These are phyloP conservation scores for Erynnis tages DNA, from an alignment of 2,888 invertebrate species.

Conservation along the genomic window DNA sequence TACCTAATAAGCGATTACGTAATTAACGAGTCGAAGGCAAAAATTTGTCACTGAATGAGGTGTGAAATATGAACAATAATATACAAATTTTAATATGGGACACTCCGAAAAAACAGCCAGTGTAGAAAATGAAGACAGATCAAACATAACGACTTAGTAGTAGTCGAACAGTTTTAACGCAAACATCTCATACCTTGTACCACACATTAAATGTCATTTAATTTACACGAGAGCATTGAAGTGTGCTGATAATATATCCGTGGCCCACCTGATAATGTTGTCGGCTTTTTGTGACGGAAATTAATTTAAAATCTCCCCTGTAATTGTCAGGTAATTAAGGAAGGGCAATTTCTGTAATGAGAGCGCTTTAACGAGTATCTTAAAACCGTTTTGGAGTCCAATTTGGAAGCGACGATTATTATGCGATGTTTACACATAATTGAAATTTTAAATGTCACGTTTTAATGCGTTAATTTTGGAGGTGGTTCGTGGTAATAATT, in stretches of 20 bases:
- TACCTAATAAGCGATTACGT: too few species aligned
- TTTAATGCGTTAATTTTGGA: background rate
- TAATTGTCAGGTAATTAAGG: conserved; percentile 65
- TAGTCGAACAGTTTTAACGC: too few species aligned
- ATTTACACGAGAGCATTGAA: conserved; percentile 71
- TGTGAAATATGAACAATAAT: too few species aligned
- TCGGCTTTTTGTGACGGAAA: conserved; percentile 53
- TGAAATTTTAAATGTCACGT: background rate
- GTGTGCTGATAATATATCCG: conserved; percentile 68
- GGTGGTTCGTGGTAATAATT: background rate
- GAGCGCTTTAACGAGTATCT: conserved; percentile 10
- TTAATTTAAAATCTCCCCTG: conserved; percentile 67
- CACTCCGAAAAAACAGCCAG: too few species aligned
- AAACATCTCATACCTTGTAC: conserved; percentile 37
- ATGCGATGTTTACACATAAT: conserved; percentile 10
- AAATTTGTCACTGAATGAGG: too few species aligned
- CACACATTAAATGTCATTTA: conserved; percentile 65
- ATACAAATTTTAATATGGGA: too few species aligned
- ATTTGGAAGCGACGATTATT: conserved; percentile 11
- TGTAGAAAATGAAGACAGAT: too few species aligned
- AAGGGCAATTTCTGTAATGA: conserved; percentile 21
- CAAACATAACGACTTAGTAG: too few species aligned
- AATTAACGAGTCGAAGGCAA: too few species aligned
- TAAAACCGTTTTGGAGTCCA: conserved; percentile 7
- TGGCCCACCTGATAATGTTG: conserved; percentile 54